Conservation (phyloP, 2,888 invertebrate species). For the Mactromeris polynyma region DNA sequence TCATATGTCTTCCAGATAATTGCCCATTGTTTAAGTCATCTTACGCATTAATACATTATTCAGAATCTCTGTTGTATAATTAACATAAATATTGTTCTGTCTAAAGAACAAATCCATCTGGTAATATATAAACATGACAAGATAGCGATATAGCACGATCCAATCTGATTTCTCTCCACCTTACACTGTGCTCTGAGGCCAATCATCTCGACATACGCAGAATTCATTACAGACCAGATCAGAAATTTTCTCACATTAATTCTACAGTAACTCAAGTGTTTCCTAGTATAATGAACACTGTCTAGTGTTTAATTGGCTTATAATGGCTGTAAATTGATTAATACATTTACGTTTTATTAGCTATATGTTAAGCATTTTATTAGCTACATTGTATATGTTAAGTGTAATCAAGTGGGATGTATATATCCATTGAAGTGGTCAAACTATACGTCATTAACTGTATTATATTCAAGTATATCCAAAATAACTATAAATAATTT, state of each 20-base stretch:
- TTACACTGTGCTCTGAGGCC: not conserved
- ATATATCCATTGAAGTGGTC: not conserved
- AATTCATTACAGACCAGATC: not conserved
- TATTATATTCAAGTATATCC: no score
- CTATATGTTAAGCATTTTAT: not conserved
- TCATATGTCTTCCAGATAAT: not conserved
- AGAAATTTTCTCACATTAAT: not conserved
- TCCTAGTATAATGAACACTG: not conserved
- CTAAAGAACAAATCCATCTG: slow-evolving; percentile 6
- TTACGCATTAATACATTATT: not conserved
- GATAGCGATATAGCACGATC: not conserved
- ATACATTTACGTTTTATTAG: no score
- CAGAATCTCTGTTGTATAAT: not conserved
- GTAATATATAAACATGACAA: slow-evolving; percentile 1
- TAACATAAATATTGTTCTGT: slow-evolving; percentile 10
- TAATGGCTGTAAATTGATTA: not conserved
- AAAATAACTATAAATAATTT: no score
- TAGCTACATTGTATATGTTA: not conserved
- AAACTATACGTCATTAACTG: no score
- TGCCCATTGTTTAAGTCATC: not conserved
- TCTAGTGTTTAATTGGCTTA: not conserved
- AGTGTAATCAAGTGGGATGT: not conserved
- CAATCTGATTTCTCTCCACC: not conserved
- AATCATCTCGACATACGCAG: not conserved
- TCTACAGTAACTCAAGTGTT: not conserved